A percentile compares a stretch with the other conserved stretches of the same genome.
Conservation (phyloP, 2,888 invertebrate genomes). For the Crepidodera aurea region DNA sequence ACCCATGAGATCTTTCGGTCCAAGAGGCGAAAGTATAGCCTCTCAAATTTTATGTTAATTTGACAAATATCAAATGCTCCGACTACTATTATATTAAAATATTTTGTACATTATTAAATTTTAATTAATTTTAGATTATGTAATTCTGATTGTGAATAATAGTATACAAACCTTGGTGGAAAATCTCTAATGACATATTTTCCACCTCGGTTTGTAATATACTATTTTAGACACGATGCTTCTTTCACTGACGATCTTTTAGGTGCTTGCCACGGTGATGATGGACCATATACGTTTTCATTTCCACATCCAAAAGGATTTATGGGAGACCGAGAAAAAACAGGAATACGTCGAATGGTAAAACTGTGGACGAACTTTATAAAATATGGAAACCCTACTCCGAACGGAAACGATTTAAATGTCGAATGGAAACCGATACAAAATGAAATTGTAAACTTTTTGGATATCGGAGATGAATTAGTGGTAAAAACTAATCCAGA, state of each 20-base stretch:
- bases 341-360: conserved; percentile 43
- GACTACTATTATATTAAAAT: too few relatives aligned
- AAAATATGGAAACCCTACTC: conserved; percentile 44
- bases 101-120: neutral
- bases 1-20: too few relatives aligned
- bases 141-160: too few relatives aligned
- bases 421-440: conserved; percentile 47
- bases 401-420: conserved; percentile 33
- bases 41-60: too few relatives aligned
- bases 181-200: too few relatives aligned
- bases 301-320: conserved; percentile 35
- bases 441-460: conserved; percentile 42
- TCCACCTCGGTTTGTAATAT: too few relatives aligned
- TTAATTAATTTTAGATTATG: too few relatives aligned
- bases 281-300: conserved; percentile 32
- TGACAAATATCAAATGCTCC: too few relatives aligned
- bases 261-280: conserved; percentile 36
- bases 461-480: conserved; percentile 50
- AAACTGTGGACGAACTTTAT: conserved; percentile 53
- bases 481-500: conserved; percentile 45
- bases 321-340: conserved; percentile 44
- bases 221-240: too few relatives aligned
- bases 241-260: neutral
- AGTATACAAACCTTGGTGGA: too few relatives aligned
- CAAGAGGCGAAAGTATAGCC: too few relatives aligned